A percentile compares a stretch with the other conserved stretches of the same genome.
phyloP scores from a whole-genome alignment of 1,140 invertebrate genomes.

The Leptinotarsa texana region DNA sequence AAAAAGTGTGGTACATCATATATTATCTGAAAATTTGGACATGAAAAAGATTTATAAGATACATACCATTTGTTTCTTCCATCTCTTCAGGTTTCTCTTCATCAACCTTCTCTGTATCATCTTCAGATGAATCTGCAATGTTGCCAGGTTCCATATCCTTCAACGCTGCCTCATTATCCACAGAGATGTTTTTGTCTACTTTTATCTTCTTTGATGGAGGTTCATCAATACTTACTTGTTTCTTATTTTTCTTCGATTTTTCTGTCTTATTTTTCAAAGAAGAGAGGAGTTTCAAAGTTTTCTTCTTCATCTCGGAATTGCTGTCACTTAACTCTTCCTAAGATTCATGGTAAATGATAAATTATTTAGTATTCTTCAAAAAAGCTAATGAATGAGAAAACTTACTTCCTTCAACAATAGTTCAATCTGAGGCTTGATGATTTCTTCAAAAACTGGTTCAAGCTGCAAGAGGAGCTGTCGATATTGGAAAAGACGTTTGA shows the following conservation, averaged over 20 bases:
- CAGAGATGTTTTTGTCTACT: slow-evolving; percentile 30
- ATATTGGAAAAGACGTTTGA: slow-evolving; percentile 80
- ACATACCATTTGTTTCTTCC: slow-evolving; percentile 36
- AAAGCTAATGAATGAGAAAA: slow-evolving; percentile 8
- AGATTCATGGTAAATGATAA: slow-evolving; percentile 5
- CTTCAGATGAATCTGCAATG: slow-evolving; percentile 34
- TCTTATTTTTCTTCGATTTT: slow-evolving; percentile 20
- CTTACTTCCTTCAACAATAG: slow-evolving; percentile 42
- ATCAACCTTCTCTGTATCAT: slow-evolving; percentile 29
- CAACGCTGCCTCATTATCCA: slow-evolving; percentile 46
- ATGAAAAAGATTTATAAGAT: too few species aligned
- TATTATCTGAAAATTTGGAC: too few species aligned
- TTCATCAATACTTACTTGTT: slow-evolving; percentile 27
- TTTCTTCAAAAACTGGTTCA: slow-evolving; percentile 67
- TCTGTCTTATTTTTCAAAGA: neutral
- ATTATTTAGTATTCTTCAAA: slow-evolving; percentile 16
- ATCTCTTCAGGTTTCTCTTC: slow-evolving; percentile 31
- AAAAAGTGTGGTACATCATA: too few species aligned
- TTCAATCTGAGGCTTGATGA: slow-evolving; percentile 68
- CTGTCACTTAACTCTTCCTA: slow-evolving; percentile 40
- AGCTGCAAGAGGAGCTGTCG: slow-evolving; percentile 76
- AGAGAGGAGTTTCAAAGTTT: slow-evolving; percentile 52
- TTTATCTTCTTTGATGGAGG: slow-evolving; percentile 23
- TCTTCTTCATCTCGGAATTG: slow-evolving; percentile 47
- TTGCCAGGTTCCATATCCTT: slow-evolving; percentile 37